Base-by-base conservation (phyloP, 2,888 invertebrate genomes). In the Lasioglossum malachurum region DNA sequence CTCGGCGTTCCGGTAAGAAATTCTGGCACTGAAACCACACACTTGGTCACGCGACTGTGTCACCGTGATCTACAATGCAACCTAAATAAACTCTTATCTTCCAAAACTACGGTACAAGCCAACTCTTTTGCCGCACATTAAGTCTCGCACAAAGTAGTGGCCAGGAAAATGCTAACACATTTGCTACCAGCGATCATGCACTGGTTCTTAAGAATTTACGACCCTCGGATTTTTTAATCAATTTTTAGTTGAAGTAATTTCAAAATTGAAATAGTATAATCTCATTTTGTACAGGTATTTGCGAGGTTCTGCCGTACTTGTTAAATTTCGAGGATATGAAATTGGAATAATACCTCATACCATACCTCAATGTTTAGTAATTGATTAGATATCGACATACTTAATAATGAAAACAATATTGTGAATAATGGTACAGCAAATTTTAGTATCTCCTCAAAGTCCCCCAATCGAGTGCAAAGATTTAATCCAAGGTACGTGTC, bases 21-120 rank as follows among this genome's bases (percentile, higher is more conserved):
- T 72, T 46, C 44, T 27, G 44, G 27, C 44, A n/a, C 44, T 19
- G 41, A 27, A 19, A 44, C 44, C 10, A 72, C 27, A 46, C 44
- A 8, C 5, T 44, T 3, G 27, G 72, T 27, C 44, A 44, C 71
- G 71, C 71, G 44, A 46, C 72, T 72, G 16, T 7, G 23, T 14
- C 27, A 31, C 5, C n/a, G 12, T 64, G 64, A 64, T 31, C 41
- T 71, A 71, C n/a, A 44, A 71, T 41, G 16, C 19, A 27, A 16
- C 64, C 31, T 64, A 64, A 64, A 19, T 64, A 64, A 64, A 64
- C 19, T 31, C 64, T 64, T 64, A 64, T 64, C 64, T 64, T 31
- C 64, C 2, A 64, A 31, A 64, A 64, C 31, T 64, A 31, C 8
- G 35, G 2, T 64, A 19, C 64, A 19, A 64, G 64, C 64, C 64